A percentile compares a stretch with the other conserved stretches of the same genome.
phyloP scores from a whole-genome alignment of 92 coral and sea anemone species.

The Palythoa grandiflora region DNA sequence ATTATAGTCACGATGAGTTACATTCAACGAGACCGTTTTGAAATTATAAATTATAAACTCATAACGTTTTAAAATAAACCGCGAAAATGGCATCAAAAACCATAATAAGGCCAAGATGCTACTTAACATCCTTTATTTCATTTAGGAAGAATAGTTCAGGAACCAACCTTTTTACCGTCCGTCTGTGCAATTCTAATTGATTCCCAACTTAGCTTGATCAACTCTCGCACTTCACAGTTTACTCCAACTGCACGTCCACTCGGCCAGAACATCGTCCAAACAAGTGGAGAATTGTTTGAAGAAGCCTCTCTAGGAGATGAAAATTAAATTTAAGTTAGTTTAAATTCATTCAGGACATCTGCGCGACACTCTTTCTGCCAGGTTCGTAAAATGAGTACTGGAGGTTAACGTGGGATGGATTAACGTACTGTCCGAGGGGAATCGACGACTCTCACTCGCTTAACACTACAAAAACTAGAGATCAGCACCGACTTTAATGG shows the following conservation, averaged over 20 bases:
- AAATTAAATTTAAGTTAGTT: neutral
- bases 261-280: conserved; percentile 78
- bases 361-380: no score
- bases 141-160: neutral
- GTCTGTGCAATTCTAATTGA: conserved; percentile 55
- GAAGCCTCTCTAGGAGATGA: conserved; percentile 37
- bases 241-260: conserved; percentile 44
- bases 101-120: neutral
- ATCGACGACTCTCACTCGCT: no score
- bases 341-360: neutral
- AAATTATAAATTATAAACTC: neutral
- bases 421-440: no score
- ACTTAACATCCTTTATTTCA: neutral
- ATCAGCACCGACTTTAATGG: no score
- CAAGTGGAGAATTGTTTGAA: conserved; percentile 49
- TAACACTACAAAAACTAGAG: no score
- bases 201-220: conserved; percentile 70
- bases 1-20: neutral
- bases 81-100: no score
- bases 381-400: no score
- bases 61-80: neutral
- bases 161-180: conserved; percentile 51
- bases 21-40: neutral
- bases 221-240: conserved; percentile 72
- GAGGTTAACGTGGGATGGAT: no score